Percentiles rank a stretch among this genome's conserved stretches.
Evolutionary conservation across 2,797 vertebrate species (phyloP).

Genomic region (Anabacerthia variegaticeps): DNA sequence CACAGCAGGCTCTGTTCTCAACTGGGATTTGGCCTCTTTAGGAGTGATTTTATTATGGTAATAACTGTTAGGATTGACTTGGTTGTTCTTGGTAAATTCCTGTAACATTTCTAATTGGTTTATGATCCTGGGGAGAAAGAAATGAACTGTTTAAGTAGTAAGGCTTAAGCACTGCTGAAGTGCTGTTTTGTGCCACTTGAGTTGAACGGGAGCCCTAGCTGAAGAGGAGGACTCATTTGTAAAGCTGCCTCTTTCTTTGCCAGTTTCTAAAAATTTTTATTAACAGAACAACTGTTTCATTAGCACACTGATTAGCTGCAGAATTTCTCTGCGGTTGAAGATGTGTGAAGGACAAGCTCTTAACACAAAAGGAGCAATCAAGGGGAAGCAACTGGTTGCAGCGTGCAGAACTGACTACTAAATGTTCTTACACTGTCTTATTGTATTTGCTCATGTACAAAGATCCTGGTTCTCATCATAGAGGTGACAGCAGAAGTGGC

Average conservation of each 20-base stretch:
- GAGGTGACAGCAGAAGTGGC: background rate
- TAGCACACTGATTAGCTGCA: conserved; percentile 21
- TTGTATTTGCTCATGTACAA: background rate
- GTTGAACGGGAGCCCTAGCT: background rate
- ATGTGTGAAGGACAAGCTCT: conserved; percentile 18
- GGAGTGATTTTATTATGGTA: background rate
- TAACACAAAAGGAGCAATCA: conserved; percentile 45
- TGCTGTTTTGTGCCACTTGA: background rate
- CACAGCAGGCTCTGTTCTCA: background rate
- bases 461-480: fast-evolving
- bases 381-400: background rate
- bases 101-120: background rate
- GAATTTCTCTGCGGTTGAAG: background rate
- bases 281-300: conserved; percentile 41
- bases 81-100: background rate
- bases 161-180: background rate
- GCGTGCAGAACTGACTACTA: background rate
- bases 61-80: background rate
- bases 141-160: background rate
- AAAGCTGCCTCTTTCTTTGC: background rate
- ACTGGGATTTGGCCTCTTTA: background rate
- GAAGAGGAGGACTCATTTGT: conserved; percentile 10
- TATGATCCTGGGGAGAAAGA: background rate
- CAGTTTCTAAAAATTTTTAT: conserved; percentile 14
- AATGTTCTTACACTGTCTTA: background rate